Percentiles rank a stretch among this genome's conserved stretches.
These are phyloP conservation scores for Myioborus melanocephalus DNA, from an alignment of 2,797 vertebrate genomes.

Conservation along the genomic window DNA sequence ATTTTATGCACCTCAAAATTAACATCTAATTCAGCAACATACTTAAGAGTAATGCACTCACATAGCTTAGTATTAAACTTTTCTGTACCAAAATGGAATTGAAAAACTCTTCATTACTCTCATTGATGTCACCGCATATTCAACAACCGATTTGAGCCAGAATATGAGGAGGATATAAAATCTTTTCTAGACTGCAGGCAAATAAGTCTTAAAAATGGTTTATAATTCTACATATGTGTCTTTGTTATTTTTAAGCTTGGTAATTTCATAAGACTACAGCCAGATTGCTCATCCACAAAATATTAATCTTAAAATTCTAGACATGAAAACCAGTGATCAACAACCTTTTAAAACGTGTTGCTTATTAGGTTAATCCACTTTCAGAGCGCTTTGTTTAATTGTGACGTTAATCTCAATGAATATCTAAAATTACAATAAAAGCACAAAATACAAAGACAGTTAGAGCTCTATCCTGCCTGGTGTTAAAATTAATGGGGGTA, in stretches of 20 bases:
- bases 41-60: constrained; percentile 64
- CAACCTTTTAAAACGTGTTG: not conserved
- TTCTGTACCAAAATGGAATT: constrained; percentile 15
- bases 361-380: not conserved
- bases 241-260: not conserved
- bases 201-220: not conserved
- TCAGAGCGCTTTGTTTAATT: not conserved
- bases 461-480: not conserved
- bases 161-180: not conserved
- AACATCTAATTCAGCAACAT: constrained; percentile 76
- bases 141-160: not conserved
- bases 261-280: not conserved
- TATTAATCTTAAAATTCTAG: not conserved
- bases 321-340: not conserved
- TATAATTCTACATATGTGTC: not conserved
- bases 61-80: constrained; percentile 50
- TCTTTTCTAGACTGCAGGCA: not conserved
- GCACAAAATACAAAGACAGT: not conserved
- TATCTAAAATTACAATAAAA: not conserved
- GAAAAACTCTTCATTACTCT: constrained; percentile 24
- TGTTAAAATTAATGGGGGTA: not conserved
- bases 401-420: not conserved
- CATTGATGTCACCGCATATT: constrained; percentile 1
- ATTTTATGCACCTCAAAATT: constrained; percentile 82
- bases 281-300: not conserved